Conservation (phyloP, 1,140 invertebrate species). For the Coenobita brevimanus region DNA sequence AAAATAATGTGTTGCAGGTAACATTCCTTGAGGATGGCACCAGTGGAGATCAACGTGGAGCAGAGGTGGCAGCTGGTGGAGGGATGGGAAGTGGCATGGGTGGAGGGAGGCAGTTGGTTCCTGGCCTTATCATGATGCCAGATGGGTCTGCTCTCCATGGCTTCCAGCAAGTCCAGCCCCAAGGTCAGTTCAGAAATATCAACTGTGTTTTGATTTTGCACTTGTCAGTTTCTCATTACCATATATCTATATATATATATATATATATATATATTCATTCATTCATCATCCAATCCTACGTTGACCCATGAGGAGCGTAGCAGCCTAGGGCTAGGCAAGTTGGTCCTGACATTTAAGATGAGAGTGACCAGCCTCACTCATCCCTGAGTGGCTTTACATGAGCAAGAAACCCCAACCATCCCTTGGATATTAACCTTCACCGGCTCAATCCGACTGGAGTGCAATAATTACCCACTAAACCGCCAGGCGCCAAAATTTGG, state of each 20-base stretch:
- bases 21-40: slow-evolving; percentile 2
- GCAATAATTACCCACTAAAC: too few relatives aligned
- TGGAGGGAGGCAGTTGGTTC: slow-evolving; percentile 82
- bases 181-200: slow-evolving; percentile 13
- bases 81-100: slow-evolving; percentile 47
- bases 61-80: slow-evolving; percentile 44
- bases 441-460: background rate
- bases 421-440: too few relatives aligned
- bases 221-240: background rate
- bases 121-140: slow-evolving; percentile 83
- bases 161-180: slow-evolving; percentile 58
- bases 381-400: too few relatives aligned
- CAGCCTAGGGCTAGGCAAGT: too few relatives aligned
- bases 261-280: too few relatives aligned
- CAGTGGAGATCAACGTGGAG: slow-evolving; percentile 65
- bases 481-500: too few relatives aligned
- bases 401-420: too few relatives aligned
- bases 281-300: too few relatives aligned
- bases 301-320: too few relatives aligned
- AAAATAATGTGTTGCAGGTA: background rate
- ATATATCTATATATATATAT: too few relatives aligned
- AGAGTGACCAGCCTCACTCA: too few relatives aligned
- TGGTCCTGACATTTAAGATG: too few relatives aligned
- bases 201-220: background rate
- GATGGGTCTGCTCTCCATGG: slow-evolving; percentile 71